Evolutionary conservation across 37 sponge, comb jelly and placozoan species (phyloP).

Genomic region (Agelas oroides): DNA sequence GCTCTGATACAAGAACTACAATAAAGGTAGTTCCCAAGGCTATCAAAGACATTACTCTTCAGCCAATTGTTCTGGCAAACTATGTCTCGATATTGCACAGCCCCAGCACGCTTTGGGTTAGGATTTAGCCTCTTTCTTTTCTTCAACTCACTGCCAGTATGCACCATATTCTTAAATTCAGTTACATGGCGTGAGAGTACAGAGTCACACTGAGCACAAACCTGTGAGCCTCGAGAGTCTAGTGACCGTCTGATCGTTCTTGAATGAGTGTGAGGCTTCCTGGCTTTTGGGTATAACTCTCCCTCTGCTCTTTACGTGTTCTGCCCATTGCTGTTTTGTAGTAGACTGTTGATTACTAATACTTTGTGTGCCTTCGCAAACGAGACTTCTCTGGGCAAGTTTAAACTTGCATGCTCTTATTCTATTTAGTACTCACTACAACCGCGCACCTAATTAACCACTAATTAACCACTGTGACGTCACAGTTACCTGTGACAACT

Average conservation of each 20-base stretch:
- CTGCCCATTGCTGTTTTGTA: not conserved
- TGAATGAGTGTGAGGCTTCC: not conserved
- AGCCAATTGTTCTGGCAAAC: constrained; percentile 28
- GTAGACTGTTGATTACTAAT: too few species aligned
- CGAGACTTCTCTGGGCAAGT: too few species aligned
- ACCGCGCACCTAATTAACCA: too few species aligned
- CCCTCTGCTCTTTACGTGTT: not conserved
- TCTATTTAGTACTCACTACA: too few species aligned
- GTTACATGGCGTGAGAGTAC: not conserved
- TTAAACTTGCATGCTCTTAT: too few species aligned
- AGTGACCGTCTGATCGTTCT: not conserved
- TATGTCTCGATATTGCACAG: constrained; percentile 16
- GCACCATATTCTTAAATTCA: constrained; percentile 14
- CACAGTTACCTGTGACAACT: too few species aligned
- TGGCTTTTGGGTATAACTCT: not conserved
- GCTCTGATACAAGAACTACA: constrained; percentile 16
- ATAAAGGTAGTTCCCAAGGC: constrained; percentile 32
- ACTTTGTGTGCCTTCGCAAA: too few species aligned
- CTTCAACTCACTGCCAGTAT: constrained; percentile 33
- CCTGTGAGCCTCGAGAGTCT: not conserved
- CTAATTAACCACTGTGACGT: too few species aligned
- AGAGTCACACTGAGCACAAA: constrained; percentile 9
- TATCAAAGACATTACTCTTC: constrained; percentile 14
- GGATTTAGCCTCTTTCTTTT: constrained; percentile 3
- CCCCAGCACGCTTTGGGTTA: not conserved